A percentile compares a stretch with the other conserved stretches of the same genome.
Evolutionary conservation across 1,140 invertebrate species (phyloP).

Genomic region (Drosophila sturtevanti): DNA sequence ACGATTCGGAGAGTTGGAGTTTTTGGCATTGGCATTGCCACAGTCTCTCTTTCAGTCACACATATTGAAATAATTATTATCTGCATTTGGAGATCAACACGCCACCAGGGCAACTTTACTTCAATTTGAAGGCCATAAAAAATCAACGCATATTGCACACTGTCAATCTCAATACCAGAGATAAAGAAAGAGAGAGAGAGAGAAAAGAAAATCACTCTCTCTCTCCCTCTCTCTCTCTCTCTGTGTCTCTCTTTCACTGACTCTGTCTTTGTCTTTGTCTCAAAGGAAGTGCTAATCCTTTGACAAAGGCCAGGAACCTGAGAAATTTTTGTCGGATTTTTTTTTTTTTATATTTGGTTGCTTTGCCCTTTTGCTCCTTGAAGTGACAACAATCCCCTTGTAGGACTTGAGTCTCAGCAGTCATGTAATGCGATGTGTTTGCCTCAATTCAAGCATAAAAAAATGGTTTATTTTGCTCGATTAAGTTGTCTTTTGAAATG

Average conservation of each 20-base stretch:
- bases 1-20: constrained; percentile 1
- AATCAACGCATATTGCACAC: constrained; percentile 82
- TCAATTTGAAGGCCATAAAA: constrained; percentile 82
- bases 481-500: constrained; percentile 78
- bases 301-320: constrained; percentile 65
- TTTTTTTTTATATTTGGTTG: no score
- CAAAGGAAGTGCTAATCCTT: constrained; percentile 74
- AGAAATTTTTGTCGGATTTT: constrained; percentile 70
- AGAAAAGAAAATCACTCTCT: background rate
- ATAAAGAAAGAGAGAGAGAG: constrained; percentile 6
- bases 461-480: constrained; percentile 82
- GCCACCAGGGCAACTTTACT: constrained; percentile 36
- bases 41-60: constrained; percentile 65
- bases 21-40: constrained; percentile 67
- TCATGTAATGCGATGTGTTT: constrained; percentile 76
- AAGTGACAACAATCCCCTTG: no score
- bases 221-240: constrained; percentile 39
- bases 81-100: constrained; percentile 79
- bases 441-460: constrained; percentile 79
- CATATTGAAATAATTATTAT: constrained; percentile 83
- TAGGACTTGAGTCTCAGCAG: background rate
- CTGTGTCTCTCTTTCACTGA: constrained; percentile 51
- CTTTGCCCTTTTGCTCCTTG: background rate
- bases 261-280: no score
- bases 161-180: constrained; percentile 54